These are phyloP conservation scores for Harpegnathos saltator DNA, from an alignment of 1,140 invertebrate species.

Conservation along the genomic window DNA sequence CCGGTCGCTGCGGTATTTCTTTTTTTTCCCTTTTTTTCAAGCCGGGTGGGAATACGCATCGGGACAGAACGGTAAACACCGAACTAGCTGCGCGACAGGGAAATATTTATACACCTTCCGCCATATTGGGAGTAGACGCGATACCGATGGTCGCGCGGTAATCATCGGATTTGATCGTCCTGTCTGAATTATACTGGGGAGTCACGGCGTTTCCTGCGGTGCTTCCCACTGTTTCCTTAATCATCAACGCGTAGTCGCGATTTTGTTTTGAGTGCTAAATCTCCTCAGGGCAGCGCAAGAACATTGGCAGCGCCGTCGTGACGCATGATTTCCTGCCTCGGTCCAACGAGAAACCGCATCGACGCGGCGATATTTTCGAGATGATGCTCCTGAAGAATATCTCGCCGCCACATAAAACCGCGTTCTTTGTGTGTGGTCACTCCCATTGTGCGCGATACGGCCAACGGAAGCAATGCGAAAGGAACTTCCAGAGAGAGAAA, in stretches of 20 bases:
- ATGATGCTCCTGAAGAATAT: slow-evolving; percentile 52
- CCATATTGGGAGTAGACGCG: neutral
- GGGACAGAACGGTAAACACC: neutral
- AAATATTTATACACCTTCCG: slow-evolving; percentile 19
- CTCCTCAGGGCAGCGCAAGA: neutral
- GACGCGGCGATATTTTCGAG: slow-evolving; percentile 54
- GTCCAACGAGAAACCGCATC: slow-evolving; percentile 48
- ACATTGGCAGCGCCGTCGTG: neutral
- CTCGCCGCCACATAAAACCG: slow-evolving; percentile 18
- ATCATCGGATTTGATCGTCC: neutral
- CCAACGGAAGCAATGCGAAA: slow-evolving; percentile 30
- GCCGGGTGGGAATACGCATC: neutral
- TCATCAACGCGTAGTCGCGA: too few species aligned
- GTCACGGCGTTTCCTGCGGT: too few species aligned
- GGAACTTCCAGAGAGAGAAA: slow-evolving; percentile 19
- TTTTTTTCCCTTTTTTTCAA: slow-evolving; percentile 15
- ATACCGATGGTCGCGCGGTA: neutral
- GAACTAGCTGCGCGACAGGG: neutral
- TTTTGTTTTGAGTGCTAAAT: too few species aligned
- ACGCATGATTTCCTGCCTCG: slow-evolving; percentile 40
- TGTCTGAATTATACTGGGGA: neutral
- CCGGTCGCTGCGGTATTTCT: too few species aligned
- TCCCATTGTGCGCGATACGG: slow-evolving; percentile 53
- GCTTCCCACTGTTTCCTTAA: too few species aligned
- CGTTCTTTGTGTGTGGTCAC: slow-evolving; percentile 50